phyloP scores from a whole-genome alignment of 2,797 vertebrate species.

The Trichosurus vulpecula region DNA sequence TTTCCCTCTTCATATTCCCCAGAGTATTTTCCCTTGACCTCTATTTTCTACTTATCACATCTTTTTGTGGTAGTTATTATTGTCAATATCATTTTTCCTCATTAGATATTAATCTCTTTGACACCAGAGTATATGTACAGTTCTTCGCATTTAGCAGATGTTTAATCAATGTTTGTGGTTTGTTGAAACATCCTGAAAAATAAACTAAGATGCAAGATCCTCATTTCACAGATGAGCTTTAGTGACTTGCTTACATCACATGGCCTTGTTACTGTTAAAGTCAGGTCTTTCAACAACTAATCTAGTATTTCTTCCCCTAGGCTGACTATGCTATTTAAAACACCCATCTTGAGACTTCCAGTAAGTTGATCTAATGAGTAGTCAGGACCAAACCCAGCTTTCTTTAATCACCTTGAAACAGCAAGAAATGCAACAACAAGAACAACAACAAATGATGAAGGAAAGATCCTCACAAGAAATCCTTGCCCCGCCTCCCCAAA shows the following conservation, averaged over 20 bases:
- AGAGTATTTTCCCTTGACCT: background rate
- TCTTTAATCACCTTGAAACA: background rate
- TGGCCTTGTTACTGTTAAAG: background rate
- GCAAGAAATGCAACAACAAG: background rate
- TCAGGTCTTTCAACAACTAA: background rate
- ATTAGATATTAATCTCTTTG: background rate
- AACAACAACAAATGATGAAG: background rate
- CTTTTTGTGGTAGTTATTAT: background rate
- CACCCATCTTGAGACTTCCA: background rate
- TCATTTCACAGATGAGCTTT: background rate
- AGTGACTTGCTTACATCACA: background rate
- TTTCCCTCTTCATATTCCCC: background rate
- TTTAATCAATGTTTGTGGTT: background rate
- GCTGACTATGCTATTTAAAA: background rate
- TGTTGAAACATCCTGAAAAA: background rate
- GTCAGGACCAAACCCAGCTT: background rate
- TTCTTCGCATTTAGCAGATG: background rate
- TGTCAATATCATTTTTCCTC: background rate
- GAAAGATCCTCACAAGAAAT: background rate
- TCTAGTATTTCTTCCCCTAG: background rate
- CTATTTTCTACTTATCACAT: background rate
- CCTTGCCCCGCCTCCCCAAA: background rate
- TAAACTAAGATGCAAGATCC: background rate
- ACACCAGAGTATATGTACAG: background rate
- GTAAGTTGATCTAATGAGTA: background rate